These are phyloP conservation scores for Bombus confusus DNA, from an alignment of 1,140 invertebrate species.

Conservation along the genomic window DNA sequence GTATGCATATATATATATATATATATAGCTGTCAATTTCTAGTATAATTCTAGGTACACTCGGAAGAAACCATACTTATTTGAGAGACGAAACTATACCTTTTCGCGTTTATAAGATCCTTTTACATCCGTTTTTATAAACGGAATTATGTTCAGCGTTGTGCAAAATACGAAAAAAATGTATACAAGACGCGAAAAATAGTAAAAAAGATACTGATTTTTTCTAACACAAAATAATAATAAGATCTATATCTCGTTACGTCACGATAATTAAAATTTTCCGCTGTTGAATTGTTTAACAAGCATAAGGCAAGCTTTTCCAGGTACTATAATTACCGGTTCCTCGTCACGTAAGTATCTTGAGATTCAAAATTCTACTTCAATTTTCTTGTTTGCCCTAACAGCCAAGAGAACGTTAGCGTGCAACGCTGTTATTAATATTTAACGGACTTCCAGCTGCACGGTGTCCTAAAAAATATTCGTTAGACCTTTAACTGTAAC, in stretches of 20 bases:
- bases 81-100: constrained; percentile 69
- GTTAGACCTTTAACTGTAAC: not conserved
- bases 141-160: not conserved
- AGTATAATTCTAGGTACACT: constrained; percentile 23
- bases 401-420: not conserved
- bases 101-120: not conserved
- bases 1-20: too few species aligned
- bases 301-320: not conserved
- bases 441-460: not conserved
- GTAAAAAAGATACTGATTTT: not conserved
- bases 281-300: not conserved
- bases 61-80: constrained; percentile 70
- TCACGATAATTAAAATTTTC: not conserved
- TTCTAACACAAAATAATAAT: not conserved
- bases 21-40: too few species aligned
- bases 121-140: not conserved
- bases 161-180: not conserved
- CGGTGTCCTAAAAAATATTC: constrained; percentile 3
- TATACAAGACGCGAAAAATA: not conserved
- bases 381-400: constrained; percentile 27
- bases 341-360: not conserved
- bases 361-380: constrained; percentile 18
- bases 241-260: not conserved
- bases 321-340: not conserved
- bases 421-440: constrained; percentile 16